Conservation (phyloP, 2,113 vertebrate genomes). For the Phrynosoma blainvillii region DNA sequence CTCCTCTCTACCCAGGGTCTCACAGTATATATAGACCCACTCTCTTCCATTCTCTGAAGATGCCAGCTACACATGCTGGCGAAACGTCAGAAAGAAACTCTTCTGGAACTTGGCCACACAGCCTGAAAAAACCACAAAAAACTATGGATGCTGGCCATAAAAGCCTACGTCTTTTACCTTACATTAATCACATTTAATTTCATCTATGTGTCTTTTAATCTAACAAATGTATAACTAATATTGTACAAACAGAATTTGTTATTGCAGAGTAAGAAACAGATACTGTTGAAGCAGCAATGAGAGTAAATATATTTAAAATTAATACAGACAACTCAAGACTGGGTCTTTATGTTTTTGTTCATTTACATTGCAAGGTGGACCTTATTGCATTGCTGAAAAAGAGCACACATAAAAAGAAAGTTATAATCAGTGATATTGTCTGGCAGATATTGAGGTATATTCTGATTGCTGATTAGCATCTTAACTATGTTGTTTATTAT, state of each 20-base stretch:
- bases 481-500: conserved; percentile 11
- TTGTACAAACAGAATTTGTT: not conserved
- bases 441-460: not conserved
- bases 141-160: too few relatives aligned
- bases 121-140: too few relatives aligned
- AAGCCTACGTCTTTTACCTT: not conserved
- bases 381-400: not conserved
- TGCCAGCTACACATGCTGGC: too few relatives aligned
- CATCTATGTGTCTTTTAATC: not conserved
- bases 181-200: not conserved
- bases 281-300: not conserved
- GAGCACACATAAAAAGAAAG: not conserved
- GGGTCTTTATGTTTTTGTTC: not conserved
- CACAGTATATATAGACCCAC: too few relatives aligned
- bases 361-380: not conserved
- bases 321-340: not conserved
- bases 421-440: conserved; percentile 14
- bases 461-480: conserved; percentile 17
- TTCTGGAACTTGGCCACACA: too few relatives aligned
- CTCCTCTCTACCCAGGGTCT: too few relatives aligned
- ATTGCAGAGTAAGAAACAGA: not conserved
- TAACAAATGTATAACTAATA: not conserved
- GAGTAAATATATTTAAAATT: not conserved
- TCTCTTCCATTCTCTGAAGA: too few relatives aligned
- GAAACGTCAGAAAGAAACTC: too few relatives aligned